Base-by-base conservation (phyloP, 2,113 vertebrate genomes). In the Dermatemys mawii region DNA sequence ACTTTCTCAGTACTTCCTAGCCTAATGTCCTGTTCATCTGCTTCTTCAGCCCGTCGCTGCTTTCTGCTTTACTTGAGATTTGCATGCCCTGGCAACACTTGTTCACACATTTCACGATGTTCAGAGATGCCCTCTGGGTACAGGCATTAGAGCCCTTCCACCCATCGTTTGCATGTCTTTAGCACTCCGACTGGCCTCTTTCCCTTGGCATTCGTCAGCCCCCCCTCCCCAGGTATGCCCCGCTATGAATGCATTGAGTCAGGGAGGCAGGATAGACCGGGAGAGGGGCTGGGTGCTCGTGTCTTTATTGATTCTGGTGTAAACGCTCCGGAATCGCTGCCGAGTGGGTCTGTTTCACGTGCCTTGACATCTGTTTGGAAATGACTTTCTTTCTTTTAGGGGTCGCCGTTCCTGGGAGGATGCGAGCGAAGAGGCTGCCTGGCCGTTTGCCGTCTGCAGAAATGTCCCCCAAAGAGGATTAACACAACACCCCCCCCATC, bases 331-430 rank as follows among this genome's bases (percentile, higher is more conserved):
- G 76, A 9, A 26, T 57, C 17, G 57, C 87, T 9, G 89, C 21
- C 50, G 96, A 73, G 46, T 63, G 95, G 78, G 80, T 78, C 92
- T 83, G 90, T 55, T 88, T 87, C 95, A 87, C 87, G 81, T 86
- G 92, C 27, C 41, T 55, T 44, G 5, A 82, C 97, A 94, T 94
- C 94, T 86, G 92, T 91, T 95, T 94, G 97, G 96, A 97, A 95
- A 98, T 95, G 97, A 97, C 98, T 98, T 97, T 98, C 95, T 98
- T 96, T 98, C 93, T 98, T 98, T 97, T 97, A 98, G 98, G 96
- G 97, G 97, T 92, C 90, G 95, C 97, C 89, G 97, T 96, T 95
- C 94, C 97, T 90, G 97, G 96, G 97, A 98, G 96, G 90, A 98
- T 98, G 98, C 96, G 51, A 88, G 92, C 93, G 97, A 96, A 92